These are phyloP conservation scores for Neopelma chrysocephalum DNA, from an alignment of 2,797 vertebrate genomes.

Conservation along the genomic window DNA sequence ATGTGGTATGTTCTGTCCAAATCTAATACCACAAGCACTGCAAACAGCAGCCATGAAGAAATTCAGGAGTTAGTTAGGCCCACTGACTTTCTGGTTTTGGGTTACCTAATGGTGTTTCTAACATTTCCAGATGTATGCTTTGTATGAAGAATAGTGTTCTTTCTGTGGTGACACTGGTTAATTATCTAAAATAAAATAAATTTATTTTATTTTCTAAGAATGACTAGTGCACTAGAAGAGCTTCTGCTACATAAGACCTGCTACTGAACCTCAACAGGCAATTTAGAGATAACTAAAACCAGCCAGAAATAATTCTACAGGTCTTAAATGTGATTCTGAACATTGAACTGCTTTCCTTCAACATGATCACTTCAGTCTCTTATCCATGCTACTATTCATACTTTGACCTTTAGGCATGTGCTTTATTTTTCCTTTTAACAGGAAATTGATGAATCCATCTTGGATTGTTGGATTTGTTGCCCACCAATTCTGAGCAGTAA, in stretches of 20 bases:
- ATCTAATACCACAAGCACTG: not conserved
- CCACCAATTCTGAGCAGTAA: not conserved
- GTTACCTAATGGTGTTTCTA: not conserved
- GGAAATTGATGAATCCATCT: not conserved
- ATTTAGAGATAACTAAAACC: not conserved
- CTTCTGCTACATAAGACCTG: not conserved
- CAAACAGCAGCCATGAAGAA: not conserved
- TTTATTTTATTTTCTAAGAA: not conserved
- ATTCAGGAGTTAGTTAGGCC: not conserved
- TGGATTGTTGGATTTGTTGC: not conserved
- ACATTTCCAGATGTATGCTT: not conserved
- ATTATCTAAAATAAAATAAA: not conserved
- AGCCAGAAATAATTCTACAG: not conserved
- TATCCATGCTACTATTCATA: not conserved
- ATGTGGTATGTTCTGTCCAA: not conserved
- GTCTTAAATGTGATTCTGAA: not conserved
- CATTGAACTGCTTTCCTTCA: not conserved
- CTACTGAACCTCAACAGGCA: not conserved
- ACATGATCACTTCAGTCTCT: not conserved
- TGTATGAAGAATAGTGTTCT: not conserved
- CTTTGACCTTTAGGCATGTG: not conserved
- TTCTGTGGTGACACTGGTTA: not conserved
- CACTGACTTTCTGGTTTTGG: not conserved
- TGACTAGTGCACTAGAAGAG: not conserved
- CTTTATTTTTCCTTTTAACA: not conserved